Evolutionary conservation across 2,888 invertebrate genomes (phyloP).

Genomic region (Sycophila texana): DNA sequence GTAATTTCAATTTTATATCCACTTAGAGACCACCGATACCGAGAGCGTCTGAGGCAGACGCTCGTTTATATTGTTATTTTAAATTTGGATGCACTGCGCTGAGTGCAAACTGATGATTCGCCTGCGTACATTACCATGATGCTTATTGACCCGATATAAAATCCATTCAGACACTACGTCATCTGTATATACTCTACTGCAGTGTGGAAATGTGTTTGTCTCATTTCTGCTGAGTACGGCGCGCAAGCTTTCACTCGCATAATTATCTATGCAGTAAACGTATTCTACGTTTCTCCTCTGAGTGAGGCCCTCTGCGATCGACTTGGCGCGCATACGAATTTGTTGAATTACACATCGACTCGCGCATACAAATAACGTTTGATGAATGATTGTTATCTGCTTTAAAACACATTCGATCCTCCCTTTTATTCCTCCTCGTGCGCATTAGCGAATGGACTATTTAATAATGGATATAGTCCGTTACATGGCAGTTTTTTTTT

Average conservation of each 20-base stretch:
- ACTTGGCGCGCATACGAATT: constrained; percentile 23
- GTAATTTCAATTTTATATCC: no score
- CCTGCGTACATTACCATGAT: constrained; percentile 13
- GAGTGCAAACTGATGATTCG: constrained; percentile 30
- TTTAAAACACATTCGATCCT: background rate
- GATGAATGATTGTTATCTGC: constrained; percentile 25
- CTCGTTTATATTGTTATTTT: constrained; percentile 12
- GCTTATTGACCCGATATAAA: constrained; percentile 40
- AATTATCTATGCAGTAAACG: constrained; percentile 43
- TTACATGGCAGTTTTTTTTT: no score
- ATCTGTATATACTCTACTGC: background rate
- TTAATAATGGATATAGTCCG: no score
- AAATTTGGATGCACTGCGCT: constrained; percentile 4
- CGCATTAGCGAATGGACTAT: no score
- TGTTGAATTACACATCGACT: constrained; percentile 29
- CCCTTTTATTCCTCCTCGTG: background rate
- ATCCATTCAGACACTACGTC: background rate
- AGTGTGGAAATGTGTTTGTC: constrained; percentile 10
- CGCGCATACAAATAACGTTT: constrained; percentile 19
- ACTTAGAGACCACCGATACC: no score
- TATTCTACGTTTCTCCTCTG: constrained; percentile 16
- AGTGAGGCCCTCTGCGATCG: background rate
- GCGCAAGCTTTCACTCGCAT: constrained; percentile 36
- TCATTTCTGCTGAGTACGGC: constrained; percentile 22
- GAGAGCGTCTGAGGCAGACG: background rate